Evolutionary conservation across 2,888 invertebrate species (phyloP).

Genomic region (Diploptera punctata): DNA sequence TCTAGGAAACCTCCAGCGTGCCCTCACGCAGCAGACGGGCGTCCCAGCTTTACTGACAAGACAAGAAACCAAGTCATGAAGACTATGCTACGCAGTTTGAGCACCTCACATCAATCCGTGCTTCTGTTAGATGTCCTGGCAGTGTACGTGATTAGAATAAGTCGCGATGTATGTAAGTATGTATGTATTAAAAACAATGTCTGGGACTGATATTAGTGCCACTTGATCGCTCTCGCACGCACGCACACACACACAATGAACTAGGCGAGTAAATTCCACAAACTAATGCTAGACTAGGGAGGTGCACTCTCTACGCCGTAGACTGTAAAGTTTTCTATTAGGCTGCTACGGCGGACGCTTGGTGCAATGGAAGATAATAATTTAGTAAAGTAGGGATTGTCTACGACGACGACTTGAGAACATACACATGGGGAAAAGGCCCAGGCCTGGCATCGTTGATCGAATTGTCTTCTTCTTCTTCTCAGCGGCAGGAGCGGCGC

Average conservation of each 20-base stretch:
- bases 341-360: constrained; percentile 23
- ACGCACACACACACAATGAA: constrained; percentile 17
- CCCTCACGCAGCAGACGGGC: constrained; percentile 43
- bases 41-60: constrained; percentile 40
- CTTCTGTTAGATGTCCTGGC: constrained; percentile 44
- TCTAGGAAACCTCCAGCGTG: constrained; percentile 44
- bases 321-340: constrained; percentile 11
- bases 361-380: constrained; percentile 31
- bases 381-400: constrained; percentile 27
- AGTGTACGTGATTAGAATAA: constrained; percentile 45
- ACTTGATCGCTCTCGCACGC: constrained; percentile 26
- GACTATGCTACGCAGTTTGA: constrained; percentile 42
- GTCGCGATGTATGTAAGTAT: constrained; percentile 40
- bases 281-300: constrained; percentile 20
- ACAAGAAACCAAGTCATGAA: constrained; percentile 35
- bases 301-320: constrained; percentile 1
- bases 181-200: constrained; percentile 21
- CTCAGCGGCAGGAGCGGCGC: constrained; percentile 46
- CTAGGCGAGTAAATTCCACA: constrained; percentile 13
- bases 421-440: constrained; percentile 42
- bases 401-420: constrained; percentile 38
- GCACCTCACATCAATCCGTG: constrained; percentile 46
- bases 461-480: constrained; percentile 3
- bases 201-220: constrained; percentile 42
- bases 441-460: constrained; percentile 35